Evolutionary conservation across 1,140 invertebrate species (phyloP).

Genomic region (Drosophila bocqueti): DNA sequence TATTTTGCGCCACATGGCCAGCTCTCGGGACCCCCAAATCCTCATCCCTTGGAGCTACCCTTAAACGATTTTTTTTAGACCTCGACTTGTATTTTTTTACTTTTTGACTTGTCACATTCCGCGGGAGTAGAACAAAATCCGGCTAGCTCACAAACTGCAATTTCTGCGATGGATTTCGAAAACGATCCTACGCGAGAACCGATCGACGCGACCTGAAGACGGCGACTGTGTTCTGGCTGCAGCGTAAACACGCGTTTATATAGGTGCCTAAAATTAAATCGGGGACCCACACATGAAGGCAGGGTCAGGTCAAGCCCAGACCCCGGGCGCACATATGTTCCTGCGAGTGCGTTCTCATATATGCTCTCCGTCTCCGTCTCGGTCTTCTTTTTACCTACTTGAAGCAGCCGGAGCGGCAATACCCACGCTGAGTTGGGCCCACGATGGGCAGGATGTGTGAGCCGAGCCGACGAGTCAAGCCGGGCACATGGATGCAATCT

Average conservation of each 20-base stretch:
- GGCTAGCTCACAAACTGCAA: slow-evolving; percentile 41
- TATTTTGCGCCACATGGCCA: slow-evolving; percentile 81
- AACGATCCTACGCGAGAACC: slow-evolving; percentile 11
- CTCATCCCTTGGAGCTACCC: slow-evolving; percentile 4
- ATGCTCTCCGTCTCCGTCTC: background rate
- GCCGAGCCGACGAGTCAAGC: slow-evolving; percentile 8
- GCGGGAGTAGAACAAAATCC: slow-evolving; percentile 48
- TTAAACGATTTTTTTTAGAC: slow-evolving; percentile 20
- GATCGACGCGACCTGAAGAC: slow-evolving; percentile 54
- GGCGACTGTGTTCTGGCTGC: slow-evolving; percentile 69
- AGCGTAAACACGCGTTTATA: slow-evolving; percentile 80
- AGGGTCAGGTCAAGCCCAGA: slow-evolving; percentile 75
- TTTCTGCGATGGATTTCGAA: slow-evolving; percentile 35
- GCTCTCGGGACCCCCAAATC: slow-evolving; percentile 25
- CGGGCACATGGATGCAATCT: slow-evolving; percentile 78
- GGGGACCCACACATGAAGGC: slow-evolving; percentile 79
- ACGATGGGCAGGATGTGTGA: slow-evolving; percentile 43
- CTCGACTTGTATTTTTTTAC: slow-evolving; percentile 50
- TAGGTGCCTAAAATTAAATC: slow-evolving; percentile 79
- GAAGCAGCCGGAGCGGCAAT: slow-evolving; percentile 68
- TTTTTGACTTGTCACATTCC: slow-evolving; percentile 54
- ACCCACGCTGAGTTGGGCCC: slow-evolving; percentile 65
- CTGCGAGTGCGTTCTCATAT: slow-evolving; percentile 26
- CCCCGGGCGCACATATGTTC: slow-evolving; percentile 58
- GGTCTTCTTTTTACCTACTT: slow-evolving; percentile 71